These are phyloP conservation scores for Cirrhinus mrigala DNA, from an alignment of 2,797 vertebrate genomes.

Conservation along the genomic window DNA sequence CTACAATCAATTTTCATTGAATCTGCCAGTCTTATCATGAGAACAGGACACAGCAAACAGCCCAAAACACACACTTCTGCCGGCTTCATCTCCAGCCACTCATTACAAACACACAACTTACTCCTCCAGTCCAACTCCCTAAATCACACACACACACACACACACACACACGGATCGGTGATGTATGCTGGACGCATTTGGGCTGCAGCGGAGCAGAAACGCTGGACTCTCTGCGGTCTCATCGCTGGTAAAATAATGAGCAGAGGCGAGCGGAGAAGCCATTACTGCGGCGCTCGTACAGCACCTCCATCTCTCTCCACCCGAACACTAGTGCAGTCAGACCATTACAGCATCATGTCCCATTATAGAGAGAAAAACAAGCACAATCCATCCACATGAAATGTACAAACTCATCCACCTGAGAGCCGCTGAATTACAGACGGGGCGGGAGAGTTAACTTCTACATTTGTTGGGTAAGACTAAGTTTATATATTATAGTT, in stretches of 20 bases:
- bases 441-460: not conserved
- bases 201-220: slow-evolving; percentile 57
- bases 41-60: not conserved
- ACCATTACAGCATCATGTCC: slow-evolving; percentile 54
- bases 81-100: not conserved
- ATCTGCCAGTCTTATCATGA: not conserved
- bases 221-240: slow-evolving; percentile 50
- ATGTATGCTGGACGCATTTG: slow-evolving; percentile 55
- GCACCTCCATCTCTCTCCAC: not conserved
- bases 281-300: slow-evolving; percentile 12
- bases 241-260: slow-evolving; percentile 67
- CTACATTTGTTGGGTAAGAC: not conserved
- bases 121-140: not conserved
- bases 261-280: slow-evolving; percentile 61
- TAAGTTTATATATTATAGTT: not conserved
- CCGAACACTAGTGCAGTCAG: not conserved
- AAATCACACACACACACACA: not conserved
- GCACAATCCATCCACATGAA: slow-evolving; percentile 67
- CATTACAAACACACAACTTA: not conserved
- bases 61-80: not conserved
- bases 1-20: not conserved
- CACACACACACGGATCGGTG: not conserved
- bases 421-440: slow-evolving; percentile 56
- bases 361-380: slow-evolving; percentile 70
- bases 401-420: slow-evolving; percentile 47